A percentile compares a stretch with the other conserved stretches of the same genome.
These are phyloP conservation scores for Amphipyra tragopoginis DNA, from an alignment of 2,888 invertebrate genomes.

Conservation along the genomic window DNA sequence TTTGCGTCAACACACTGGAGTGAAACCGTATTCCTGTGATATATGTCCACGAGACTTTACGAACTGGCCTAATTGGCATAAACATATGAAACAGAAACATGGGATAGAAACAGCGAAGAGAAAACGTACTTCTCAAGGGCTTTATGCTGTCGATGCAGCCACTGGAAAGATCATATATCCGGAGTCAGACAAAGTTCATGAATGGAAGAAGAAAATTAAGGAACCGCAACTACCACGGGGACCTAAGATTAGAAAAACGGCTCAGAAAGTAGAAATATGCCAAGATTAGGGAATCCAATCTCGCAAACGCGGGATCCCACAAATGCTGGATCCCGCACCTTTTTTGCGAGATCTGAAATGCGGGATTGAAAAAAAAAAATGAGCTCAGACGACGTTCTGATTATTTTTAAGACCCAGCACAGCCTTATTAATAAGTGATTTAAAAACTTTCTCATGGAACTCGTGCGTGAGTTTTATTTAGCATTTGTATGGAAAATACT, in stretches of 20 bases:
- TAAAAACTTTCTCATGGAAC: no score
- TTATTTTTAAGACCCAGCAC: no score
- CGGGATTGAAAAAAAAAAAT: no score
- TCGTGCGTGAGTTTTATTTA: no score
- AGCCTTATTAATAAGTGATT: no score
- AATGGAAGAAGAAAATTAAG: conserved; percentile 27
- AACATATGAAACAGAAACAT: conserved; percentile 93
- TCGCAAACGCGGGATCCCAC: no score
- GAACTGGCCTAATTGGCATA: conserved; percentile 94
- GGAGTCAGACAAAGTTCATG: conserved; percentile 16
- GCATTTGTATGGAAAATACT: no score
- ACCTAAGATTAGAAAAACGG: not conserved
- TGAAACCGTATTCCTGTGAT: conserved; percentile 92
- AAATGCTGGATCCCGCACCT: no score
- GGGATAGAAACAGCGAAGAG: conserved; percentile 81
- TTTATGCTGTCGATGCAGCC: conserved; percentile 81
- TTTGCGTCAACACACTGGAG: conserved; percentile 91
- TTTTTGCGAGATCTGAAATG: no score
- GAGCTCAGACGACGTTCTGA: no score
- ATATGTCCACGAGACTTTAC: conserved; percentile 92
- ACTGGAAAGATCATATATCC: conserved; percentile 77
- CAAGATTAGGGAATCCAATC: no score
- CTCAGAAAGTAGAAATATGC: not conserved
- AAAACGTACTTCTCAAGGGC: conserved; percentile 85
- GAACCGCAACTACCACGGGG: not conserved